Evolutionary conservation across 2,113 vertebrate genomes (phyloP), one percentile per base, ranked within the genome.

Genomic region (Tyrannus savana): DNA sequence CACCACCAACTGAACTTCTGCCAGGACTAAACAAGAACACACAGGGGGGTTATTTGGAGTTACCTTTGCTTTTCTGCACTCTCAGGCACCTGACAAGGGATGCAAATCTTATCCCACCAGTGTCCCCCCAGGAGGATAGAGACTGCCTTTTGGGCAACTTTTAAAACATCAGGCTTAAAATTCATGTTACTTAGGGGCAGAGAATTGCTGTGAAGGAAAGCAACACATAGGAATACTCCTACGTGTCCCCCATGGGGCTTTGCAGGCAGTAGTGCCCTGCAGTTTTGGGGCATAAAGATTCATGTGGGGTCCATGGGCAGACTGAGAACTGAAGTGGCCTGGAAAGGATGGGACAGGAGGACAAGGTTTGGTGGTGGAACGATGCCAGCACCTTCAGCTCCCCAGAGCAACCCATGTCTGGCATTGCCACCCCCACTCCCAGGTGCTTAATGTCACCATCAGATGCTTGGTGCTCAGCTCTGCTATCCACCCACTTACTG

Each of bases 41-140:
- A 25, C 0, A 1, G 1, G 3, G 33, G 39, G 9, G 4, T 69
- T 89, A n/a, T 66, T 8, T 47, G 35, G 21, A 56, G 47, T 35
- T 31, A 79, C 21, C 31, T 74, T 35, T 81, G 47, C 27, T 64
- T 63, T 81, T 44, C 52, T 4, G 3, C 1, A 2, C 19, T 49
- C 56, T 78, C 0, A 3, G 31, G 19, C 2, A 1, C 52, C 39
- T 55, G 46, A 41, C 7, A 85, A 76, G 10, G 10, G 30, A 28
- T 0, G 2, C 2, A 7, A 60, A 55, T 25, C 14, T 64, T 59
- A 41, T 15, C 31, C 39, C 35, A 22, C 9, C 22, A 7, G 9
- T 31, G 24, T 44, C 0, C 4, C 31, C 11, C 4, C 1, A 2
- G 37, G 27, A 79, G 24, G 18, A 22, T 6, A 44, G 27, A 52